Evolutionary conservation across 2,797 vertebrate genomes (phyloP), one percentile per base, ranked within the genome.

Genomic region (Coilia nasus): DNA sequence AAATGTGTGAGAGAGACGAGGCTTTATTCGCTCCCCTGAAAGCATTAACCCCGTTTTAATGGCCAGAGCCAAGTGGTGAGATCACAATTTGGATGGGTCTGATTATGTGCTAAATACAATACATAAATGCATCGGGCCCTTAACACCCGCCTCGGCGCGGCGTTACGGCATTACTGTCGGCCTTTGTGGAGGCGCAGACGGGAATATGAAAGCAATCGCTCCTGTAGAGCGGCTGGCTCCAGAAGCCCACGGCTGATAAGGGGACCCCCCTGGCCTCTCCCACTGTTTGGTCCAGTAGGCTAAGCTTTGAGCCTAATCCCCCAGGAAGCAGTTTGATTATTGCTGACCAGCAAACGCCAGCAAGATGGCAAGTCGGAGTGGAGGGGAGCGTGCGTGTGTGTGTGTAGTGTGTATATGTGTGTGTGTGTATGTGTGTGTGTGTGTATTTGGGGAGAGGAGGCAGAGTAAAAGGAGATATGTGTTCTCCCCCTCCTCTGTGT

Each of bases 261-360:
- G 96, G 94, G 93, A 96, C 94, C 96, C 96, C 95, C 85, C 83
- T 96, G 96, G 96, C 96, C 96, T 96, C 96, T 95, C 95, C 95
- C 95, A 96, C 95, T 97, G 96, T 96, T 96, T 98, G 97, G 98
- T 99, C 98, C 97, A 98, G 96, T 98, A 97, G 97, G 97, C 97
- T 99, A 98, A 99, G 91, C 91, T 88, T 86, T 95, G 95, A 97
- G 97, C 97, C 97, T 98, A 97, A 97, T 97, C 97, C 98, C 96
- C 95, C 96, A 97, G 97, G 99, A 99, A 99, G 97, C 98, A 97
- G 95, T 99, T 99, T 97, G 97, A 98, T 99, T 99, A 99, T 99
- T 99, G 97, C 98, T 99, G 98, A 99, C 98, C 98, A 98, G 97
- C 97, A 99, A 98, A 98, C 96, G 96, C 95, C 96, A 97, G 94